Percentiles rank a stretch among this genome's conserved stretches.
Evolutionary conservation across 2,113 vertebrate species (phyloP).

Genomic region (Pelusios castaneus): DNA sequence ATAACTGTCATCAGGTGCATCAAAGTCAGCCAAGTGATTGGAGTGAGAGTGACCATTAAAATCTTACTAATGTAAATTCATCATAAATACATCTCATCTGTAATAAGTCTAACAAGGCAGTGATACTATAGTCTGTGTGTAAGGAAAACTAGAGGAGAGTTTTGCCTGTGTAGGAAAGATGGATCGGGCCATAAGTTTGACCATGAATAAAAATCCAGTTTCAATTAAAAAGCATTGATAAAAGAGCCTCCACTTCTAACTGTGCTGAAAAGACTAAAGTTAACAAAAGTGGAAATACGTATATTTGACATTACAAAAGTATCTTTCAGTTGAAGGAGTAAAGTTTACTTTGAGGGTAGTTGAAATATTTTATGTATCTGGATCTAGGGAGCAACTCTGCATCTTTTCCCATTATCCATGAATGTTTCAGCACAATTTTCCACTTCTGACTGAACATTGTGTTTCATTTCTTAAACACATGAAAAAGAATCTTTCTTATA

Average conservation of each 20-base stretch:
- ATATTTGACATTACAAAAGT: not conserved
- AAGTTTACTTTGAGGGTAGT: not conserved
- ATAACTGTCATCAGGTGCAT: not conserved
- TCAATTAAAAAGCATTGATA: not conserved
- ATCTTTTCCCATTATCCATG: not conserved
- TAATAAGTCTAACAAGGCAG: not conserved
- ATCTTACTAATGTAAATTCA: not conserved
- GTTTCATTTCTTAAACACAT: not conserved
- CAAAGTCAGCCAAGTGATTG: not conserved
- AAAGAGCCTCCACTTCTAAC: not conserved
- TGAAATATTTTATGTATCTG: not conserved
- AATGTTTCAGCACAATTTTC: not conserved
- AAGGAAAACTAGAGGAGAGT: not conserved
- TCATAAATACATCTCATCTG: not conserved
- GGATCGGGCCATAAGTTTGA: not conserved
- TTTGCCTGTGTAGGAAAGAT: not conserved
- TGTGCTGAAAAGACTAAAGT: not conserved
- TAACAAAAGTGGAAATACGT: not conserved
- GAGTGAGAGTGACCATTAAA: not conserved
- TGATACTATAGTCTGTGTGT: not conserved
- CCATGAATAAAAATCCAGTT: not conserved
- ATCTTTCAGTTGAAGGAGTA: not conserved
- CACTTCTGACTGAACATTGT: not conserved
- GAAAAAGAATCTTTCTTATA: not conserved
- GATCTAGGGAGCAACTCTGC: not conserved